Base-by-base conservation (phyloP, 2,888 invertebrate species). In the Pandemis corylana region DNA sequence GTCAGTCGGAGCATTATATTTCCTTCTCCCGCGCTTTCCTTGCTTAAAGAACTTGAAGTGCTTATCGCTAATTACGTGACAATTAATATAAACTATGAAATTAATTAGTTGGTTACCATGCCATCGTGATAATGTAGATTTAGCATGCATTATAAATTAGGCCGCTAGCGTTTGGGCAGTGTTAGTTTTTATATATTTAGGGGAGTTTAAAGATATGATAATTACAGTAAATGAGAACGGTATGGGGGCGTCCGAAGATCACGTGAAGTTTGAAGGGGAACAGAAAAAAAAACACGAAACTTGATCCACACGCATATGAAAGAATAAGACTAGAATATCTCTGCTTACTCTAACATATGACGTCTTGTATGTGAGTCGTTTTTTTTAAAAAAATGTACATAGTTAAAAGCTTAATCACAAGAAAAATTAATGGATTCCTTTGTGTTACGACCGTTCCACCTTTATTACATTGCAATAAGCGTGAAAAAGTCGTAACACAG, bases 111-210 rank as follows among this genome's bases (percentile, higher is more conserved):
- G 49, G 64, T 68, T 56, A 61, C 42, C 44, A 67, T 71, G 49
- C 49, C 67, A 67, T 56, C 63, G 75, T 71, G 66, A 75, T 71
- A 67, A 53, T 56, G 36, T 67, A 71, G 44, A 20, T 67, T 65
- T 56, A 71, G 20, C 28, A 41, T 73, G 49, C 46, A 53, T 61
- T 72, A 41, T 59, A 53, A 71, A 53, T 67, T 71, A 71, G 66
- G 62, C 67, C 67, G 71, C 75, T 75, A 71, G 75, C 59, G 15
- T 67, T 67, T 74, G n/a, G 51, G 74, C 69, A 51, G 63, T 72
- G 51, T 15, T 56, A 56, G 56, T 20, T 56, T 56, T 20, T 15
- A 56, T 56, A 56, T 68, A 15, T 12, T 7, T 44, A 72, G 46
- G 51, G n/a, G 15, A 41, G 6, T n/a, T 62, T 13, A 41, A n/a